These are phyloP conservation scores for Schizothorax lantsangensis DNA, from an alignment of 2,797 vertebrate genomes.

Conservation along the genomic window DNA sequence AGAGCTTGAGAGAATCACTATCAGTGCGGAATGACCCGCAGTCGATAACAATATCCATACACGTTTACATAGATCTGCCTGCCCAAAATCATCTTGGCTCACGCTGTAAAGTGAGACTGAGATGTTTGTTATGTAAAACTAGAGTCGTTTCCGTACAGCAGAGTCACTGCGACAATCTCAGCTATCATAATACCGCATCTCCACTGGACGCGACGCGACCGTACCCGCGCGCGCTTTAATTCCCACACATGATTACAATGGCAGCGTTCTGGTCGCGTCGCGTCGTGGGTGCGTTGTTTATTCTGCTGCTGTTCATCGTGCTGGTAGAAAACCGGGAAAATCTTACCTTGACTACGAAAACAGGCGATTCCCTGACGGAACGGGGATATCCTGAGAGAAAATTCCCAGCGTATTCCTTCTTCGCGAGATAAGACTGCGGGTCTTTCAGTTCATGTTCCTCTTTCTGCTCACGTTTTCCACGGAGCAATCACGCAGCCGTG, in stretches of 20 bases:
- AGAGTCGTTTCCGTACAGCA: neutral
- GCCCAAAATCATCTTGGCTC: neutral
- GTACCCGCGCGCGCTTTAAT: neutral
- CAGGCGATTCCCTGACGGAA: neutral
- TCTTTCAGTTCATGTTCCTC: conserved; percentile 55
- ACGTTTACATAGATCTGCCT: conserved; percentile 18
- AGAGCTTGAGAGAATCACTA: conserved; percentile 1
- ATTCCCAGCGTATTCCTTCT: conserved; percentile 2
- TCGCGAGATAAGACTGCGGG: conserved; percentile 14
- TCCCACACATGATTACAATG: neutral
- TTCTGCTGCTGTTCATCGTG: neutral
- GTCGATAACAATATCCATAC: neutral
- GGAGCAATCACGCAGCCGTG: conserved; percentile 45
- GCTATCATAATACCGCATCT: conserved; percentile 17
- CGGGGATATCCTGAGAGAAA: conserved; percentile 14
- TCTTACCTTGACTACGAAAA: conserved; percentile 32
- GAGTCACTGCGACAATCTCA: conserved; percentile 47
- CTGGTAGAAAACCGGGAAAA: conserved; percentile 7
- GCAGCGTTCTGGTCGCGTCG: conserved; percentile 21
- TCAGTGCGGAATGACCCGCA: neutral
- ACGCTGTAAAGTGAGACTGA: neutral
- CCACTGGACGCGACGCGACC: conserved; percentile 22
- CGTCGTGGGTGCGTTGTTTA: conserved; percentile 12
- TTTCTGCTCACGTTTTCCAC: conserved; percentile 61
- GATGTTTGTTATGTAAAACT: conserved; percentile 10